Evolutionary conservation across 2,888 invertebrate species (phyloP), one percentile per base, ranked within the genome.

Genomic region (Ptilodon capucinus): DNA sequence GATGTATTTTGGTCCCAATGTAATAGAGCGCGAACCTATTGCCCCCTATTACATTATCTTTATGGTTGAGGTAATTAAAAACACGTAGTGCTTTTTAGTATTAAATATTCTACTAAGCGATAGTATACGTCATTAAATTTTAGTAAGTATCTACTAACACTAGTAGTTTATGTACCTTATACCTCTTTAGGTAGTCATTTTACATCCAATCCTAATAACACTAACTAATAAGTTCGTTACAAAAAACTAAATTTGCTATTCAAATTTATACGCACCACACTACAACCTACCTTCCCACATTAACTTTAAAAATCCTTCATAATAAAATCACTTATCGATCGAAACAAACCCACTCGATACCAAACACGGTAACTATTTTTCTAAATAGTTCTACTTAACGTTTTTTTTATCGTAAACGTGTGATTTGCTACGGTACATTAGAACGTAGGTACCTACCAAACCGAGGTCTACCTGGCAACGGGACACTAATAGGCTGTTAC

Each of bases 401-500:
- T n/a, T n/a, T n/a, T n/a, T n/a, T n/a, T 1, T 7, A 32, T 32
- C 35, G 35, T 35, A 9, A 16, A 28, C 9, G 21, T 6, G 42
- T 48, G 42, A 54, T 54, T 57, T 51, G 53, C 47, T 48, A 44
- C 42, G 59, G 49, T 53, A 51, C 30, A 46, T 41, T 53, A 50
- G 49, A 57, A 62, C 52, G 60, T 52, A 50, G 57, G 41, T 41
- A 49, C 44, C 18, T 34, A 36, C 30, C 32, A 42, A 38, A 50
- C 51, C 53, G 34, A 34, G 48, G 16, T 25, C 51, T 54, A 44
- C 49, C 25, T 44, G 46, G 43, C 54, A 51, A 65, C 60, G 57
- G 57, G 48, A 59, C 56, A 59, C 50, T 50, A 54, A 58, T 51
- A 50, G 42, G 34, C 45, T 51, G 44, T 36, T 55, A 40, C 9